phyloP scores from a whole-genome alignment of 2,113 vertebrate genomes.

The Plectropomus leopardus region DNA sequence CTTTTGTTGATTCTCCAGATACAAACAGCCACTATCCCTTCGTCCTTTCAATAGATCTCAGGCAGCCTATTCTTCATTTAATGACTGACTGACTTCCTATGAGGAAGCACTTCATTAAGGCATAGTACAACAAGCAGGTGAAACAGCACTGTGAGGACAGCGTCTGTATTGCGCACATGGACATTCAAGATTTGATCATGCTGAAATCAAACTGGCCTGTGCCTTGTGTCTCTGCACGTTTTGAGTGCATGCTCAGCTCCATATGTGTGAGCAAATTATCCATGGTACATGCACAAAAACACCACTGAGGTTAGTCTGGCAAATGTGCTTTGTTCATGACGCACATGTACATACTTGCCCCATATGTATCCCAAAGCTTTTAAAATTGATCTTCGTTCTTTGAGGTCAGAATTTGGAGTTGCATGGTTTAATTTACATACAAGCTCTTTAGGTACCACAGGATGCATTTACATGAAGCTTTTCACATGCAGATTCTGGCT shows the following conservation, averaged over 20 bases:
- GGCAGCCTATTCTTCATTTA: constrained; percentile 60
- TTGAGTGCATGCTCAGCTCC: constrained; percentile 25
- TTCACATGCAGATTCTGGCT: neutral
- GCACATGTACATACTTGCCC: constrained; percentile 30
- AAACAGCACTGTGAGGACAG: constrained; percentile 28
- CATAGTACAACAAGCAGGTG: constrained; percentile 65
- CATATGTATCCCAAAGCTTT: constrained; percentile 10
- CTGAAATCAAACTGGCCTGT: constrained; percentile 54
- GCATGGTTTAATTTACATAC: neutral
- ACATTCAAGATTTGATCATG: constrained; percentile 60
- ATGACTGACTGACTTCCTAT: constrained; percentile 76
- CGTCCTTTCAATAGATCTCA: constrained; percentile 59
- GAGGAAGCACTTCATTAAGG: constrained; percentile 80
- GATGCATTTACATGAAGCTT: neutral
- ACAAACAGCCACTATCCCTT: constrained; percentile 39
- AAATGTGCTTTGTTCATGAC: constrained; percentile 53
- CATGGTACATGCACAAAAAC: constrained; percentile 31
- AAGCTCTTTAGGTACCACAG: neutral
- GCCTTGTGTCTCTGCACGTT: constrained; percentile 40
- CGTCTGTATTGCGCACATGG: constrained; percentile 41
- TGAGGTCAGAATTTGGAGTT: constrained; percentile 12
- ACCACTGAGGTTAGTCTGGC: neutral
- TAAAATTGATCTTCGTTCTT: constrained; percentile 14
- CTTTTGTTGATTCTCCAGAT: constrained; percentile 35
- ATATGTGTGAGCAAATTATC: constrained; percentile 42